Base-by-base conservation (phyloP, 2,888 invertebrate species). In the Lissocephala sabroskyi region DNA sequence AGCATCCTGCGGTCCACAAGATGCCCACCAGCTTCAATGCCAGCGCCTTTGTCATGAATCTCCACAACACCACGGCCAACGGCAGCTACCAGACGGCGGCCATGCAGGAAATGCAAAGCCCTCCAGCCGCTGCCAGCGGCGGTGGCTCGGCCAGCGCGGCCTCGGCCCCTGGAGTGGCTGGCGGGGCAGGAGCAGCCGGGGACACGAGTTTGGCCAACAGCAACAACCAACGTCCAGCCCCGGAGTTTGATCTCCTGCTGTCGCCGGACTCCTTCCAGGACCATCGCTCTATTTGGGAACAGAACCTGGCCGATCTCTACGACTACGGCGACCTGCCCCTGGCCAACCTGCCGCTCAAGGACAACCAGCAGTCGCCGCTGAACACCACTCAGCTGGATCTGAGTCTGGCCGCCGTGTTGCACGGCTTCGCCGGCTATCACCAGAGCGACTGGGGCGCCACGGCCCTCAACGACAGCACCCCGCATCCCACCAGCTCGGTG, bases 11-110 rank as follows among this genome's bases (percentile, higher is more conserved):
- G 2, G 9, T 10, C 9, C 64, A 62, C 23, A 71, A 71, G 32
- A 18, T 71, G 41, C 71, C 71, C 10, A 59, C 45, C 29, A 81
- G 88, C 87, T 62, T 89, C 85, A 81, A 84, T 62, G 78, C 83
- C 23, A 83, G 79, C 46, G 88, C 91, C 2, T 90, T 90, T 77
- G 82, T 91, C 54, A 81, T 91, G 46, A 90, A 90, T 78, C 85
- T 90, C 7, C 82, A 82, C 44, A 80, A 82, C 41, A 77, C 73
- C 32, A 71, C 68, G 0, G 68, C 71, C 1, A 71, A 74, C 30
- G 71, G 65, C 41, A 62, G 66, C 29, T 77, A 81, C 33, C 77
- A 80, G 49, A 82, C 82, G 18, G 79, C 79, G 1, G 81, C 82
- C 0, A 43, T 81, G 49, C 79, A 79, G 59, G 82, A 82, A 52